Evolutionary conservation across 1,140 invertebrate genomes (phyloP), one percentile per base, ranked within the genome.

Genomic region (Trypoxylus dichotomus): DNA sequence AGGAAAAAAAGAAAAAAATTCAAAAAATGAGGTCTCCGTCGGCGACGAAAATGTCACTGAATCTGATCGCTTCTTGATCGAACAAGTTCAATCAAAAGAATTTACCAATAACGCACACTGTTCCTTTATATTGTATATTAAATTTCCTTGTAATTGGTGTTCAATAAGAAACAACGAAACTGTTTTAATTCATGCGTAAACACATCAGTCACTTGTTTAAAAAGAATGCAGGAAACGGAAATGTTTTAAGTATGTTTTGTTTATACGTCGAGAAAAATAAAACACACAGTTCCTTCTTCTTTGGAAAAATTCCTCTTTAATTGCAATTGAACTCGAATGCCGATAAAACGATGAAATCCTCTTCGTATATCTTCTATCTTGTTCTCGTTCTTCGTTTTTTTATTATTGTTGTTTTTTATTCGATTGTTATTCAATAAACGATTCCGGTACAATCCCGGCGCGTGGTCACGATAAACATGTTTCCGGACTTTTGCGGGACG

Each of bases 401-500:
- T 74, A 21, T 74, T 74, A 21, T 74, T 19, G 47, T 25, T 27
- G 27, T 68, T 15, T 68, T 71, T 74, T 54, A 54, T 54, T 54
- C 15, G 47, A 21, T 74, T 75, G 43, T 75, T 54, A 29, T 54
- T 75, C 41, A 75, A 29, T 75, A 42, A 54, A 74, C 29, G 72
- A 74, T 74, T 74, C 74, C 74, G 74, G 74, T 54, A 54, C 13
- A 54, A 21, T 80, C 80, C 82, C 79, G 82, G 63, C 82, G 81
- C 81, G 79, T 82, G 78, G 60, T 79, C 76, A 78, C 80, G 73
- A 60, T 78, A 78, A 79, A 80, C 81, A 81, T 82, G 82, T 80
- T 82, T 82, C 81, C 80, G 82, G 80, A 78, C 77, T 74, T 19
- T 68, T 76, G 78, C 79, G 72, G 76, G 37, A 79, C 41, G 43